phyloP scores from a whole-genome alignment of 2,888 invertebrate species.

The Ernsta delagoae region DNA sequence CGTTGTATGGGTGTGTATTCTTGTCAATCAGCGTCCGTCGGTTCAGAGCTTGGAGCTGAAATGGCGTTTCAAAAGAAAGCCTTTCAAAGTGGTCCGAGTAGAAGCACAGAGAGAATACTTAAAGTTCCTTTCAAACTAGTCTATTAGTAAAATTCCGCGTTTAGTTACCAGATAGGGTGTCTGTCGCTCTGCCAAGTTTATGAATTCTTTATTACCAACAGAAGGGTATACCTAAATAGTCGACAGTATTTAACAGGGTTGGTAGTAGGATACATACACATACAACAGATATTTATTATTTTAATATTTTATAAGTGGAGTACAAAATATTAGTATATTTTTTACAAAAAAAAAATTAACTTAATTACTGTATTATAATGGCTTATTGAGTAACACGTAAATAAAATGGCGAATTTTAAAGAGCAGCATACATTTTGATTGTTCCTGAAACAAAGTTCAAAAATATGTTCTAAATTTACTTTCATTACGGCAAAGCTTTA shows the following conservation, averaged over 20 bases:
- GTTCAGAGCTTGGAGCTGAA: conserved; percentile 11
- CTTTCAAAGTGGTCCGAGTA: conserved; percentile 13
- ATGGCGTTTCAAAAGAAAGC: conserved; percentile 18
- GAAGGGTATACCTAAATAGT: conserved; percentile 4
- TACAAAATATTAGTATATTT: too few relatives aligned
- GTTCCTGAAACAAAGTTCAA: neutral
- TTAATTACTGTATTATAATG: too few relatives aligned
- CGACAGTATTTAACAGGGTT: neutral
- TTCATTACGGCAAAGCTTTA: conserved; percentile 41
- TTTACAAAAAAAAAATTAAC: too few relatives aligned
- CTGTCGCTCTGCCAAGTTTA: conserved; percentile 18
- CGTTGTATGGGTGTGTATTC: neutral
- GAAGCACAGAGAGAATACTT: conserved; percentile 23
- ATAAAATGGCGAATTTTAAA: too few relatives aligned
- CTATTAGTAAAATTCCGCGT: conserved; percentile 16
- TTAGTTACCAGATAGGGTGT: conserved; percentile 20
- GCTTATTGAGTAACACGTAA: too few relatives aligned
- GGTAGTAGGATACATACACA: neutral
- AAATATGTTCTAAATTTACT: conserved; percentile 26
- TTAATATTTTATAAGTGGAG: too few relatives aligned
- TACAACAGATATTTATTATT: too few relatives aligned
- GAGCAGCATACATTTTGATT: too few relatives aligned
- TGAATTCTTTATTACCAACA: conserved; percentile 9
- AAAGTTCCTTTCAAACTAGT: conserved; percentile 20
- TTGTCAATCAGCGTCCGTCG: conserved; percentile 15